Evolutionary conservation across 2,888 invertebrate species (phyloP).

Genomic region (Oscheius onirici): DNA sequence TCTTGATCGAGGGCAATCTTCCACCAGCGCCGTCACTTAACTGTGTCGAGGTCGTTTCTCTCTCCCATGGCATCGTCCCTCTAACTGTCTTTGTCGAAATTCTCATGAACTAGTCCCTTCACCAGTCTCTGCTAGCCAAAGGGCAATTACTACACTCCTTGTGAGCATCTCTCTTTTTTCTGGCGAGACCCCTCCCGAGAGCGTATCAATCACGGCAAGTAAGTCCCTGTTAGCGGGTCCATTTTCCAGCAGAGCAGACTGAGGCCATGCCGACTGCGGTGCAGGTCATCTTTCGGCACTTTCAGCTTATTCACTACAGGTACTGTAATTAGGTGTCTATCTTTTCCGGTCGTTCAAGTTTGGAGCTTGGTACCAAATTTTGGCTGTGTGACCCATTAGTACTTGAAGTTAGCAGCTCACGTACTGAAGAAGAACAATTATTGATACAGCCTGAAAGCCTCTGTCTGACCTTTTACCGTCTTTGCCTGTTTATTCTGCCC

Average conservation of each 20-base stretch:
- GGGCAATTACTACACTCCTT: slow-evolving; percentile 8
- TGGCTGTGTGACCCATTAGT: too few relatives aligned
- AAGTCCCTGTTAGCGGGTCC: background rate
- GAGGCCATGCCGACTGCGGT: slow-evolving; percentile 15
- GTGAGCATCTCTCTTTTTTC: background rate
- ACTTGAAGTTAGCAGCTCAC: too few relatives aligned
- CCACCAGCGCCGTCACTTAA: background rate
- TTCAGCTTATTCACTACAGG: slow-evolving; percentile 26
- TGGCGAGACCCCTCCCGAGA: background rate
- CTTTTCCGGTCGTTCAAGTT: too few relatives aligned
- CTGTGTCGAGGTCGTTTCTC: slow-evolving; percentile 17
- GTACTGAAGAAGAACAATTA: too few relatives aligned
- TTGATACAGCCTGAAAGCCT: background rate
- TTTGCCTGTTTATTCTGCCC: background rate
- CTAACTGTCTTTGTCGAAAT: background rate
- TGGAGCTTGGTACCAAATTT: too few relatives aligned
- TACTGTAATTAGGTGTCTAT: too few relatives aligned
- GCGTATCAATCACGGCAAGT: slow-evolving; percentile 21
- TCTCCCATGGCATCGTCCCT: slow-evolving; percentile 5
- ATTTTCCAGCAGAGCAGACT: background rate
- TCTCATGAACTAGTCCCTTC: background rate
- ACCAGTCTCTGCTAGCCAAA: background rate
- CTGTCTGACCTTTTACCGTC: background rate
- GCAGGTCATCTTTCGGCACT: slow-evolving; percentile 22
- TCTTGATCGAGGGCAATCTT: slow-evolving; percentile 9